These are phyloP conservation scores for Eira barbara DNA, from an alignment of 2,113 vertebrate species.

Conservation along the genomic window DNA sequence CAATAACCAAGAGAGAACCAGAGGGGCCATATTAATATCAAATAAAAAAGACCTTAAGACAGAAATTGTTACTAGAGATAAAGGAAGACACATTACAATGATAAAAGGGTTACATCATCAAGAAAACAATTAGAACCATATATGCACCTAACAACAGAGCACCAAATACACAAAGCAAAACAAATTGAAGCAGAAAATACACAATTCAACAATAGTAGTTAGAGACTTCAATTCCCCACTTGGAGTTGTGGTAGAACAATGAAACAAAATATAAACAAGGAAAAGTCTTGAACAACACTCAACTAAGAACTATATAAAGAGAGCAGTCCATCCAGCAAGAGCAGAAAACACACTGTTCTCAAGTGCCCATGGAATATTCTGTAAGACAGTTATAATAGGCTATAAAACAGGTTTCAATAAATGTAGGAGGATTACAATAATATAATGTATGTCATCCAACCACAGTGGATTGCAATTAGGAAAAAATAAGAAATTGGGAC, in stretches of 20 bases:
- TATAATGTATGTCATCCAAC: neutral
- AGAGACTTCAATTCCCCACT: neutral
- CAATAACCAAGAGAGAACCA: neutral
- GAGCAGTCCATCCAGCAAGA: neutral
- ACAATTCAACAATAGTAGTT: neutral
- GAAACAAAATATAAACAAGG: neutral
- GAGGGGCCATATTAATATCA: neutral
- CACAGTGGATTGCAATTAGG: neutral
- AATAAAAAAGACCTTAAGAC: neutral
- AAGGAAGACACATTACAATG: neutral
- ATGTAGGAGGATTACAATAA: neutral
- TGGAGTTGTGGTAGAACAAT: neutral
- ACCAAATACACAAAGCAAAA: neutral
- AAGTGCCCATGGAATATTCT: neutral
- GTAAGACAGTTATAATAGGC: neutral
- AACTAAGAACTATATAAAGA: neutral
- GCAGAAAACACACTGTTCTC: neutral
- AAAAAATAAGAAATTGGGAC: neutral
- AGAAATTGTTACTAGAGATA: neutral
- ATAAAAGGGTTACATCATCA: neutral
- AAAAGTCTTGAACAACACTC: neutral
- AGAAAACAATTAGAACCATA: neutral
- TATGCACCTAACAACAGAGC: neutral
- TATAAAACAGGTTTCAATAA: neutral
- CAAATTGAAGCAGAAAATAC: neutral